Evolutionary conservation across 2,797 vertebrate species (phyloP), one percentile per base, ranked within the genome.

Genomic region (Cuculus canorus): DNA sequence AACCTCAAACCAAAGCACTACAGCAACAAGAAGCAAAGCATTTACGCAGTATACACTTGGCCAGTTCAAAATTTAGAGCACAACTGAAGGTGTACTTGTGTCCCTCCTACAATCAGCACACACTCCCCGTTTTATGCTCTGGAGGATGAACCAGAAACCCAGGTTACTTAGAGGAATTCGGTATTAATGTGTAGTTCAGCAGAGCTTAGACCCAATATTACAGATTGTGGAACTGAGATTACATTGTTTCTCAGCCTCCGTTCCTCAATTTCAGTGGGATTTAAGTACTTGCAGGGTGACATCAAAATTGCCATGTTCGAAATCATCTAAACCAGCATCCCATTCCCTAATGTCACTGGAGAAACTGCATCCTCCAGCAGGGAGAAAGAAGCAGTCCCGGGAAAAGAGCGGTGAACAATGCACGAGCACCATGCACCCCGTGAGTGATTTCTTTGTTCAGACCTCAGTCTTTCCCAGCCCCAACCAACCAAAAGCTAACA

Each of bases 351-450:
- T 21, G 39, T 21, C 76, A 47, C 50, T 10, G 32, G 37, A 63
- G 54, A 22, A 39, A 57, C 0, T 25, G 37, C 47, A 39, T 48
- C 28, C n/a, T 71, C 66, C 41, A 14, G n/a, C 50, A 32, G 24
- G 54, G 32, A 68, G 45, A 60, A 68, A 24, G 27, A 16, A 33
- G 57, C 11, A 68, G 27, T 18, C 47, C 71, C 2, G 11, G 9
- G 43, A 48, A 43, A 27, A 32, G 27, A 4, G 47, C 4, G 1
- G 17, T 5, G 48, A 35, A 56, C 2, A 9, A 30, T 2, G 48
- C 1, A n/a, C 0, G 11, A 82, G 73, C 66, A 23, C 21, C 10
- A 1, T 0, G 0, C 41, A 4, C 5, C 2, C 11, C 27, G 4
- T 2, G 1, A 15, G 39, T 0, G 7, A 7, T 21, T 30, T 35